Percentiles rank a stretch among this genome's conserved stretches.
phyloP scores from a whole-genome alignment of 2,113 vertebrate species.

The Tragulus kanchil region DNA sequence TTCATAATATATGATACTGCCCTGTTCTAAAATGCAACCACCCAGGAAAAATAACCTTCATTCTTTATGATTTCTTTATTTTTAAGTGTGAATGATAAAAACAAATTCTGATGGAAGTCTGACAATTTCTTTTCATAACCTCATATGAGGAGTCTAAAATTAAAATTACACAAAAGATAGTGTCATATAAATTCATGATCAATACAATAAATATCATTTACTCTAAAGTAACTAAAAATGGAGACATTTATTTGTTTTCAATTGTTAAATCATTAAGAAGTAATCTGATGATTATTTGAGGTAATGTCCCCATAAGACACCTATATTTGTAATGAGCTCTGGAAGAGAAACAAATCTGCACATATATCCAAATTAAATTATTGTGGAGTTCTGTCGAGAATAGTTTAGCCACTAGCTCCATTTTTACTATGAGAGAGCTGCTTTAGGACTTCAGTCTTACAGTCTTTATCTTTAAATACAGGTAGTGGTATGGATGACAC shows the following conservation, averaged over 20 bases:
- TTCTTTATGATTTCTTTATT: background rate
- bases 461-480: background rate
- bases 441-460: background rate
- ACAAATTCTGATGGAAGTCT: background rate
- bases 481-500: background rate
- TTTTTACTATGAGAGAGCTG: background rate
- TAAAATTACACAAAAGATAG: background rate
- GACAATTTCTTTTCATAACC: background rate
- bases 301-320: background rate
- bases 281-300: background rate
- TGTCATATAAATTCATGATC: background rate
- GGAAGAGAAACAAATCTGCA: background rate
- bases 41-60: background rate
- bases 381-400: background rate
- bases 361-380: background rate
- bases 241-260: background rate
- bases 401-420: background rate
- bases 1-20: background rate
- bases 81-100: background rate
- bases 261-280: background rate
- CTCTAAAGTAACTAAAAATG: background rate
- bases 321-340: background rate
- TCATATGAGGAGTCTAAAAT: background rate
- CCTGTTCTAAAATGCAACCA: background rate
- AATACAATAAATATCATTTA: background rate